Base-by-base conservation (phyloP, 2,113 vertebrate species). In the Vimba vimba region DNA sequence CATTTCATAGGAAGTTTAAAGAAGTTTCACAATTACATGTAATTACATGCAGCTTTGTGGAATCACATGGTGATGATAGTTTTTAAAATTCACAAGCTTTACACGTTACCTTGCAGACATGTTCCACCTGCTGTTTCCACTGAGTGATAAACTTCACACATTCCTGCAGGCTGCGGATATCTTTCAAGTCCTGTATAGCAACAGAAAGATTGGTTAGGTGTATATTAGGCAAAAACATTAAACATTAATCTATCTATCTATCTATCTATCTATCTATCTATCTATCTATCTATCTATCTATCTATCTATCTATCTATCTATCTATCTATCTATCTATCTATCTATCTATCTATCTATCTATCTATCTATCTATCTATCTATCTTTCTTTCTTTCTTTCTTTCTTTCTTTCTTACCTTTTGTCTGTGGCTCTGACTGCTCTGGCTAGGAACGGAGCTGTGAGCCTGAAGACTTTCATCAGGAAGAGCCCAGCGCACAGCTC, bases 41-140 rank as follows among this genome's bases (percentile, higher is more conserved):
- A 33, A 36, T 68, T 68, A 68, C 6, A 1, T 33, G 13, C 66
- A 68, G 1, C 68, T 36, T 21, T 4, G 0, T 68, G 66, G 15
- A 17, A 19, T 36, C 3, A 2, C 8, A 30, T 7, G 8, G 30
- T 21, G 30, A 36, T 36, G 36, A 9, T 69, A n/a, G 21, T 60
- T 11, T 60, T 69, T 4, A 5, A 69, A 69, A 19, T 10, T 7
- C 11, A 39, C 23, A 23, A 19, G 17, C 17, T 69, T 33, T 27
- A 47, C 13, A 19, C 9, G 4, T 64, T 68, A 91, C 90, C 90
- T 90, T 88, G 77, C 89, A 89, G 0, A 91, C 76, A 4, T 78
- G 73, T 30, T 91, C 89, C 75, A 91, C 90, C 74, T 87, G 74
- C 47, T 90, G 60, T 13, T 81, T 87, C 90, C 89, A 90, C 45